These are phyloP conservation scores for Lycocerus yunnanus DNA, from an alignment of 2,888 invertebrate species.

Conservation along the genomic window DNA sequence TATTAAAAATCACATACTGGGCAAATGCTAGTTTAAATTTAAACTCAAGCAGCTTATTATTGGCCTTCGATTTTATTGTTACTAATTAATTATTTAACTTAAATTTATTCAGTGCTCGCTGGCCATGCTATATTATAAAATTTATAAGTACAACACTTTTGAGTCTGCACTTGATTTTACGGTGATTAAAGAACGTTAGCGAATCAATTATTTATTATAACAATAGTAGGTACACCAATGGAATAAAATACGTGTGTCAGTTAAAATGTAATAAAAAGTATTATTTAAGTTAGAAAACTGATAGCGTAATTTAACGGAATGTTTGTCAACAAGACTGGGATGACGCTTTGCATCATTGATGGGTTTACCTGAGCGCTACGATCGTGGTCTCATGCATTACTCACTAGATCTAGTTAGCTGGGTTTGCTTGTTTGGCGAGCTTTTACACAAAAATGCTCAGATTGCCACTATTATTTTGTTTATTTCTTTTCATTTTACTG, in stretches of 20 bases:
- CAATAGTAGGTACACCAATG: background rate
- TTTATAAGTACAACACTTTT: background rate
- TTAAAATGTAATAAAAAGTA: conserved; percentile 5
- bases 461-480: conserved; percentile 36
- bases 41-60: background rate
- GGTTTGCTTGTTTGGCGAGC: conserved; percentile 39
- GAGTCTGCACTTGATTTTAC: background rate
- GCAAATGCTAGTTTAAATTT: too few species aligned
- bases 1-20: too few species aligned
- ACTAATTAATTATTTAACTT: background rate
- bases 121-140: background rate
- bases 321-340: conserved; percentile 45
- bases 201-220: background rate
- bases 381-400: conserved; percentile 53
- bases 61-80: background rate
- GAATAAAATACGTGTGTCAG: background rate
- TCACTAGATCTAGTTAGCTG: conserved; percentile 53
- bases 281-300: conserved; percentile 19
- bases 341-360: conserved; percentile 52
- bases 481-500: conserved; percentile 11
- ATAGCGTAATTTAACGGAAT: conserved; percentile 28
- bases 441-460: conserved; percentile 39
- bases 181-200: background rate
- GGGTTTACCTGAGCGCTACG: conserved; percentile 50
- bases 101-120: background rate